A percentile compares a stretch with the other conserved stretches of the same genome.
phyloP scores from a whole-genome alignment of 1,140 invertebrate species.

The Trachelipus rathkii region DNA sequence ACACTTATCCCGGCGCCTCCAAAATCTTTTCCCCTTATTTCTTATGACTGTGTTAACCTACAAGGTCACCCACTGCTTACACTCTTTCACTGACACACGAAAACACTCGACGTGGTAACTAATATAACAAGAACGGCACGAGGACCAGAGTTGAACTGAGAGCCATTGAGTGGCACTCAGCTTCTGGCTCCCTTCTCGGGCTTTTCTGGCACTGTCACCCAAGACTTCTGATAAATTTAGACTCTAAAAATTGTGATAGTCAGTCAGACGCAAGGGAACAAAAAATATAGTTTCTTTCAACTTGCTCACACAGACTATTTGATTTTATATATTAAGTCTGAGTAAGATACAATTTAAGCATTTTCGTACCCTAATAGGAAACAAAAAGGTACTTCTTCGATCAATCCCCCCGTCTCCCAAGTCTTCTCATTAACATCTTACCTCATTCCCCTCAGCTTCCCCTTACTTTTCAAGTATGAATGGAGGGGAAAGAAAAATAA shows the following conservation, averaged over 20 bases:
- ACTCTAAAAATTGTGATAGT: not conserved
- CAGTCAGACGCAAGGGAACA: too few relatives aligned
- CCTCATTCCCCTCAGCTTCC: too few relatives aligned
- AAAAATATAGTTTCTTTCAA: too few relatives aligned
- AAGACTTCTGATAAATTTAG: not conserved
- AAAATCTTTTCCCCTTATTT: not conserved
- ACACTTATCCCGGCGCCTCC: not conserved
- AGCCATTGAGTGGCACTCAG: constrained; percentile 1
- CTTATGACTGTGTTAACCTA: not conserved
- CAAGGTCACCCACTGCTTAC: not conserved
- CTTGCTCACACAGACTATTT: too few relatives aligned
- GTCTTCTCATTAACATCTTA: too few relatives aligned
- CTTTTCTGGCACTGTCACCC: constrained; percentile 7
- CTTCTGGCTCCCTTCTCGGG: not conserved
- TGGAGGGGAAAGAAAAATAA: too few relatives aligned
- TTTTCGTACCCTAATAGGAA: too few relatives aligned
- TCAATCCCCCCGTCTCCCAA: too few relatives aligned
- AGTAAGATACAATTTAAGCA: too few relatives aligned
- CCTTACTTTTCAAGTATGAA: too few relatives aligned
- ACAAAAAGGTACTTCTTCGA: too few relatives aligned
- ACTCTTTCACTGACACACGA: not conserved
- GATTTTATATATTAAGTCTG: too few relatives aligned
- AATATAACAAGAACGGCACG: not conserved
- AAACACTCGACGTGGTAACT: not conserved
- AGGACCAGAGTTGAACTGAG: not conserved